Evolutionary conservation across 2,113 vertebrate genomes (phyloP).

Genomic region (Rhizomys pruinosus): DNA sequence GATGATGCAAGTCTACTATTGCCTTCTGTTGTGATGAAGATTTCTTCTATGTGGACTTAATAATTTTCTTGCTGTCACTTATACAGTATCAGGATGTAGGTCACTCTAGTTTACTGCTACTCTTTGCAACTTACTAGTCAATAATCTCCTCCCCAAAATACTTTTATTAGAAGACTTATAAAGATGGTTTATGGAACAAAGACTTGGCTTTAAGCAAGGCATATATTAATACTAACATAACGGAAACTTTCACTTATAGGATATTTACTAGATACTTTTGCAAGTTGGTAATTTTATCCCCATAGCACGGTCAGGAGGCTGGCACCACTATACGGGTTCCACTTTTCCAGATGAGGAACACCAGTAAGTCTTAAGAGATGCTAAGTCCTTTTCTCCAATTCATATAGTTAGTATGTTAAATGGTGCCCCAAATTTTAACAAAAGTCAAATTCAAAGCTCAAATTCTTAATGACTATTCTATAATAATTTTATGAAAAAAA

Average conservation of each 20-base stretch:
- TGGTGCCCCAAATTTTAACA: not conserved
- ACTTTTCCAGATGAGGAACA: not conserved
- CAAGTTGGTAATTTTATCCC: constrained; percentile 1
- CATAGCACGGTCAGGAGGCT: not conserved
- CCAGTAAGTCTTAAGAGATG: not conserved
- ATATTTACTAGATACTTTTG: not conserved
- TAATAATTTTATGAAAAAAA: not conserved
- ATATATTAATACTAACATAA: not conserved
- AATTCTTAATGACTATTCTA: not conserved
- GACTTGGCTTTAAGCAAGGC: not conserved
- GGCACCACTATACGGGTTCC: not conserved
- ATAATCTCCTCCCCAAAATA: too few relatives aligned
- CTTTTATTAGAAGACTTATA: constrained; percentile 17
- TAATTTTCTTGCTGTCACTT: not conserved
- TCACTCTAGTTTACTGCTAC: not conserved
- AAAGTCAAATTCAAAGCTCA: not conserved
- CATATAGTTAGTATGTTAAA: not conserved
- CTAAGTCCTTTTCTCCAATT: not conserved
- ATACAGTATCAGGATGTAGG: not conserved
- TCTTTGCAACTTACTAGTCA: not conserved
- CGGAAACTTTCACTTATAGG: not conserved
- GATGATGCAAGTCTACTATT: not conserved
- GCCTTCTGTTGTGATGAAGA: not conserved
- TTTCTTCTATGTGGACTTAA: not conserved
- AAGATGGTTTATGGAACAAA: not conserved